Evolutionary conservation across 1,140 invertebrate genomes (phyloP).

Genomic region (Cardiocondyla obscurior): DNA sequence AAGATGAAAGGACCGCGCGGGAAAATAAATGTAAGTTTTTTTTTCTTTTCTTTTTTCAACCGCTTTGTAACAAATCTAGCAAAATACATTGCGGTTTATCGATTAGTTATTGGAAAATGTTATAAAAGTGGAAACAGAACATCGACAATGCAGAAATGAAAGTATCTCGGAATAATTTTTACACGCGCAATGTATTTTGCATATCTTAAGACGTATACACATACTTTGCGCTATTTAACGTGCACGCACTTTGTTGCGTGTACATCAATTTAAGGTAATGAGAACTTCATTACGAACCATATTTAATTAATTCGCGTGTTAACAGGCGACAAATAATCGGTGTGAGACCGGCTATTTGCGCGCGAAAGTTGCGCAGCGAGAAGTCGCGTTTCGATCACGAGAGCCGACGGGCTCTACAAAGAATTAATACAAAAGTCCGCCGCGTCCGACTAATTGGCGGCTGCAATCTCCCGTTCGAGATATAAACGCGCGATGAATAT

Average conservation of each 20-base stretch:
- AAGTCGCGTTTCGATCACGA: neutral
- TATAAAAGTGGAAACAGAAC: neutral
- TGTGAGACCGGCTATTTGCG: neutral
- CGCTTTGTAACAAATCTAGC: neutral
- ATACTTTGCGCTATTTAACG: too few species aligned
- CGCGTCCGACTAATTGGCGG: constrained; percentile 35
- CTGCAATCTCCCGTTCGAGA: constrained; percentile 26
- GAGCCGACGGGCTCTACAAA: constrained; percentile 14
- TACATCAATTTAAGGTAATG: neutral
- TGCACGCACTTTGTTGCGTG: neutral
- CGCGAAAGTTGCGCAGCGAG: neutral
- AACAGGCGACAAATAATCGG: neutral
- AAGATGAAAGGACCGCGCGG: neutral
- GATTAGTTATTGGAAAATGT: neutral
- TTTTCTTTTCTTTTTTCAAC: too few species aligned
- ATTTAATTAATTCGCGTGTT: neutral
- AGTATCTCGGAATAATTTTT: neutral
- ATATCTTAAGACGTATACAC: too few species aligned
- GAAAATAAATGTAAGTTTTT: neutral
- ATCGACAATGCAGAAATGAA: neutral
- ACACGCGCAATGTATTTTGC: too few species aligned
- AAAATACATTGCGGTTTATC: neutral
- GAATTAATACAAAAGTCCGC: constrained; percentile 30
- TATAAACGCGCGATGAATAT: constrained; percentile 53
- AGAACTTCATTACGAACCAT: neutral